Conservation (phyloP, 2,113 vertebrate genomes). For the Dasyornis broadbenti region DNA sequence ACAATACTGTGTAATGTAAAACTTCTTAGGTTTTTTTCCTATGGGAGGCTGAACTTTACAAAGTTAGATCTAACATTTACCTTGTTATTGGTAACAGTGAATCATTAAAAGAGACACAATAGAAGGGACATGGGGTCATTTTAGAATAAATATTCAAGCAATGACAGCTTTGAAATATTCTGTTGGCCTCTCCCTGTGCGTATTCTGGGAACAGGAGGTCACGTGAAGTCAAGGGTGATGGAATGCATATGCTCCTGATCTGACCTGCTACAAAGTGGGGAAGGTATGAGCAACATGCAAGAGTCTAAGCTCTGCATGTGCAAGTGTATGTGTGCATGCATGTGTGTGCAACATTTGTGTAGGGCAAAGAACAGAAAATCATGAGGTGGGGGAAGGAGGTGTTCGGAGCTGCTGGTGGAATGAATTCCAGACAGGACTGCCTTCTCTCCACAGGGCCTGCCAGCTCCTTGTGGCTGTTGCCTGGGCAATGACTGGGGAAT, state of each 20-base stretch:
- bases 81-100: background rate
- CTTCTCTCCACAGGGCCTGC: constrained; percentile 48
- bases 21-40: background rate
- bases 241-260: background rate
- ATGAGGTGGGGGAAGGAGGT: background rate
- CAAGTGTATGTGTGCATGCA: background rate
- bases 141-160: background rate
- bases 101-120: background rate
- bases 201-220: background rate
- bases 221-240: background rate
- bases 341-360: background rate
- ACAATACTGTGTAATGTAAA: background rate
- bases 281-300: background rate
- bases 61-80: background rate
- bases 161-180: constrained; percentile 1
- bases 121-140: background rate
- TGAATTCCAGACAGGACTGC: constrained; percentile 58
- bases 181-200: background rate
- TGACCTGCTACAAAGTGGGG: background rate
- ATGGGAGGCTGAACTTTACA: background rate
- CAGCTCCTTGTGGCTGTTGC: constrained; percentile 76
- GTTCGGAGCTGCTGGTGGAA: background rate
- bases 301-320: background rate
- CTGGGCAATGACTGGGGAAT: constrained; percentile 75
- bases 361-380: background rate